A percentile compares a stretch with the other conserved stretches of the same genome.
phyloP scores from a whole-genome alignment of 2,888 invertebrate species.

The Diploptera punctata region DNA sequence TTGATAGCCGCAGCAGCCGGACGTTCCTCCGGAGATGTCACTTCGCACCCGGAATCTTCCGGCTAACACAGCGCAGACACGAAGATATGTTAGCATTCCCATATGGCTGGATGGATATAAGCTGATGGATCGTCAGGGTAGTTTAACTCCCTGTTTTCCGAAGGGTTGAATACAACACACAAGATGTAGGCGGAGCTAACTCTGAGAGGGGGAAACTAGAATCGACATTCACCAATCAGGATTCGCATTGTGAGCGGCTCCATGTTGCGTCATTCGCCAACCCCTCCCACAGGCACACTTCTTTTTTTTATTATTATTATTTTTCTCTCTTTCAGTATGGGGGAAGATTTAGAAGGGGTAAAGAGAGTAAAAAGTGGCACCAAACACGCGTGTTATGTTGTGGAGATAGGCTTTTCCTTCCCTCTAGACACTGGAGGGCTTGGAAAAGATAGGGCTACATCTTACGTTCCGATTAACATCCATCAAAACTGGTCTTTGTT shows the following conservation, averaged over 20 bases:
- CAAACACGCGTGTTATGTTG: constrained; percentile 40
- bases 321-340: background rate
- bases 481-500: background rate
- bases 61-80: constrained; percentile 5
- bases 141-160: constrained; percentile 25
- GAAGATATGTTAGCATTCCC: background rate
- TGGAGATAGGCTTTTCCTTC: constrained; percentile 38
- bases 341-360: constrained; percentile 21
- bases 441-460: constrained; percentile 31
- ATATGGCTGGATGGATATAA: constrained; percentile 26
- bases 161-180: constrained; percentile 29
- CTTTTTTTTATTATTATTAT: background rate
- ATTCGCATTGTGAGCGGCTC: constrained; percentile 17
- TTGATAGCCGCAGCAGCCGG: background rate
- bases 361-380: constrained; percentile 33
- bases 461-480: constrained; percentile 14
- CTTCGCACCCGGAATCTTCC: constrained; percentile 5
- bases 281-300: constrained; percentile 21
- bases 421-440: background rate
- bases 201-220: constrained; percentile 3
- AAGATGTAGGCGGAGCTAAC: constrained; percentile 29
- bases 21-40: constrained; percentile 14
- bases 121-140: constrained; percentile 34
- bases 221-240: constrained; percentile 36
- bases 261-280: constrained; percentile 36